Percentiles rank a stretch among this genome's conserved stretches.
These are phyloP conservation scores for Aegithalos caudatus DNA, from an alignment of 2,113 vertebrate genomes.

Conservation along the genomic window DNA sequence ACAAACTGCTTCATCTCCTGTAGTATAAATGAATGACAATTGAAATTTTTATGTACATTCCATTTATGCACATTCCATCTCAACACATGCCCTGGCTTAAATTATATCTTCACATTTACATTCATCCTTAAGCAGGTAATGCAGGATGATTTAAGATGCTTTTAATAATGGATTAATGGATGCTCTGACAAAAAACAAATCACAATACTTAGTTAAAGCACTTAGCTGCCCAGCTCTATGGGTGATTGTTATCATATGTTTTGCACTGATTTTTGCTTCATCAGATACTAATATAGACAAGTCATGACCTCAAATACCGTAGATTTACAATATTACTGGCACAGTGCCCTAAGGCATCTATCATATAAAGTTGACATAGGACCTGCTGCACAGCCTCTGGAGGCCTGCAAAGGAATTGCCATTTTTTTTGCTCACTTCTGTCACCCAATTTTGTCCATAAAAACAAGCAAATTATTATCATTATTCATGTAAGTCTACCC, in stretches of 20 bases:
- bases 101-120: background rate
- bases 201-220: background rate
- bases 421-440: background rate
- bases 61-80: background rate
- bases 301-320: background rate
- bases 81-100: background rate
- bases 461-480: background rate
- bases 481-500: background rate
- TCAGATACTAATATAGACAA: background rate
- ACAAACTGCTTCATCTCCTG: background rate
- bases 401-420: background rate
- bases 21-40: background rate
- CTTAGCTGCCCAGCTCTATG: background rate
- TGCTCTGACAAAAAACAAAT: background rate
- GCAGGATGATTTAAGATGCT: background rate
- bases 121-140: background rate
- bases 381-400: background rate
- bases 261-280: background rate
- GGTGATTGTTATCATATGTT: background rate
- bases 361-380: background rate
- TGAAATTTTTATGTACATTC: background rate
- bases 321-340: background rate
- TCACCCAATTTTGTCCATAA: background rate
- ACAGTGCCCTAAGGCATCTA: background rate
- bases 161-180: background rate